Evolutionary conservation across 92 coral and sea anemone genomes (phyloP), one percentile per base, ranked within the genome.

Genomic region (Nematostella vectensis): DNA sequence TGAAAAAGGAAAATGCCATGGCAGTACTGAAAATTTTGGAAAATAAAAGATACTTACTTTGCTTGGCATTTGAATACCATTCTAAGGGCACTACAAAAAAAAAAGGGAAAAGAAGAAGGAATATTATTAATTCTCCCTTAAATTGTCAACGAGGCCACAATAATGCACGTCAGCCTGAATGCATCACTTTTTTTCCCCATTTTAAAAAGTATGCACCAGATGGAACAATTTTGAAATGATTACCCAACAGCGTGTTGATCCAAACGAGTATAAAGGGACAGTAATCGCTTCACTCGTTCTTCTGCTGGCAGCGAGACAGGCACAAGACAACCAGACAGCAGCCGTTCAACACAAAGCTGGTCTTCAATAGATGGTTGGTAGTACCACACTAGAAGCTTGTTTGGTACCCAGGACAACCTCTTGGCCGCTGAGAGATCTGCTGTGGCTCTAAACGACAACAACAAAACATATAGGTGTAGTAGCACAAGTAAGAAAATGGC

Each of bases 331-430:
- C 96, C 93, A 61, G 84, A 76, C 2, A 93, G 48, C 25, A 93
- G 74, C 55, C 99, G 75, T 50, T 93, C 96, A 12, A 93, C 96
- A 68, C 87, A 79, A 17, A 93, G 68, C 44, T 96, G 76, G 63
- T 93, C 94, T 61, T 93, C 99, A 2, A 79, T 74, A 24, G 85
- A 71, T 71, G 75, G 74, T 55, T 71, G 88, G 57, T 93, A 93
- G 54, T 86, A 93, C 21, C 96, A 74, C 22, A 82, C 82, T 27
- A 93, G 50, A 3, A 86, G 57, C 63, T 87, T 93, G 57, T 88
- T 93, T 43, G 99, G 99, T 44, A 82, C 68, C 99, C 99, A 93
- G 8, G 76, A 82, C 27, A 93, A 33, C 47, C 63, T 76, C 68
- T 72, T 71, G 20, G 86, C 85, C 25, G 76, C 82, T 42, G 50